A percentile compares a stretch with the other conserved stretches of the same genome.
phyloP scores from a whole-genome alignment of 2,797 vertebrate species.

The Heteromormyrus szaboi region DNA sequence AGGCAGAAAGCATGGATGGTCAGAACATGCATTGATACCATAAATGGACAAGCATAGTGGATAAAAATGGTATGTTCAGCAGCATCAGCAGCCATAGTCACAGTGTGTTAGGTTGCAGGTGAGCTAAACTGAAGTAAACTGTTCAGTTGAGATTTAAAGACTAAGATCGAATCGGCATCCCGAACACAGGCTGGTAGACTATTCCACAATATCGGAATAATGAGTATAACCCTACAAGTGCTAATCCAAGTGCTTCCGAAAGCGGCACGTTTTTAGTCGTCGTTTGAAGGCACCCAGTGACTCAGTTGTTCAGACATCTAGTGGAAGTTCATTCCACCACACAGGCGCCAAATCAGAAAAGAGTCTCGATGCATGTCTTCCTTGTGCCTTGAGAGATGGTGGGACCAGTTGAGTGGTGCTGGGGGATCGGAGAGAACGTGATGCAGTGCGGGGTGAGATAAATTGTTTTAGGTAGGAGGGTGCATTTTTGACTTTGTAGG shows the following conservation, averaged over 20 bases:
- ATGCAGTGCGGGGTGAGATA: too few relatives aligned
- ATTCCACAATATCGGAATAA: not conserved
- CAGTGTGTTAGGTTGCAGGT: not conserved
- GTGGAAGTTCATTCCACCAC: too few relatives aligned
- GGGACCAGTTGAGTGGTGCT: too few relatives aligned
- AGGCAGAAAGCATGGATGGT: not conserved
- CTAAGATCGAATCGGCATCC: not conserved
- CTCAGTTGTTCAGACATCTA: too few relatives aligned
- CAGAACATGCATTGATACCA: not conserved
- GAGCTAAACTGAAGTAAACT: not conserved
- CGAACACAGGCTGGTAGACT: not conserved
- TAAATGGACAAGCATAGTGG: not conserved
- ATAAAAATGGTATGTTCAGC: not conserved
- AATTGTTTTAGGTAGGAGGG: too few relatives aligned
- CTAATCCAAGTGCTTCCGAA: not conserved
- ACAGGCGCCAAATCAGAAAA: too few relatives aligned
- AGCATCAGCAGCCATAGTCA: not conserved
- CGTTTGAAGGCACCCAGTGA: too few relatives aligned
- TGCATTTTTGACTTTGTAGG: too few relatives aligned
- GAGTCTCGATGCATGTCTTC: too few relatives aligned
- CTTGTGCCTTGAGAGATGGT: too few relatives aligned
- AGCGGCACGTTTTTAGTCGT: not conserved
- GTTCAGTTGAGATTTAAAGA: not conserved
- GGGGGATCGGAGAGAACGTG: too few relatives aligned
- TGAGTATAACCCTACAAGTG: too few relatives aligned